Conservation (phyloP, 2,113 vertebrate genomes). For the Meriones unguiculatus region DNA sequence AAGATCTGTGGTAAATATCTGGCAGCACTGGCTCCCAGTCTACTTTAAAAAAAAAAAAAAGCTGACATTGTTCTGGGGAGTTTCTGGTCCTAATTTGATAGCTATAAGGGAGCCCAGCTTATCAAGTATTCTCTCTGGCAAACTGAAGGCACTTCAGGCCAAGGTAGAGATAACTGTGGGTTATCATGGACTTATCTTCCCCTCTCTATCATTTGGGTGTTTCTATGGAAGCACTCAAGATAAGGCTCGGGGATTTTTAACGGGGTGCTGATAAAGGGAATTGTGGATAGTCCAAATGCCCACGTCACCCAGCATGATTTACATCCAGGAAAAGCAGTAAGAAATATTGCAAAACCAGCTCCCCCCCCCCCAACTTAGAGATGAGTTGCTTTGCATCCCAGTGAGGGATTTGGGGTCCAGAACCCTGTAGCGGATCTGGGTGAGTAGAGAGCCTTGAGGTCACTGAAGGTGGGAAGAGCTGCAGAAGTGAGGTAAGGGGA, state of each 20-base stretch:
- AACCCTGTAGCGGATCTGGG: accelerated
- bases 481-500: background rate
- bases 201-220: background rate
- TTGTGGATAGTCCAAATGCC: background rate
- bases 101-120: background rate
- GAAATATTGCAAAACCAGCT: constrained; percentile 18
- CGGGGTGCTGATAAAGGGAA: background rate
- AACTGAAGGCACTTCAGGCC: background rate
- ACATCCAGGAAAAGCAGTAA: background rate
- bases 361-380: background rate
- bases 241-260: background rate
- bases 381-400: background rate
- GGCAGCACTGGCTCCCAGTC: background rate
- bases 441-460: no score
- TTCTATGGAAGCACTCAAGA: background rate
- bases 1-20: background rate
- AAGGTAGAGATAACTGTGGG: background rate
- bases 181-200: background rate
- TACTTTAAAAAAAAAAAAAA: background rate
- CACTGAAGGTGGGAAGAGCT: background rate
- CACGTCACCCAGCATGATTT: background rate
- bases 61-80: background rate
- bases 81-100: background rate
- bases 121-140: background rate
- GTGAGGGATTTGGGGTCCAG: background rate